Conservation (phyloP, 2,113 vertebrate species). For the Corythoichthys haematopterus region DNA sequence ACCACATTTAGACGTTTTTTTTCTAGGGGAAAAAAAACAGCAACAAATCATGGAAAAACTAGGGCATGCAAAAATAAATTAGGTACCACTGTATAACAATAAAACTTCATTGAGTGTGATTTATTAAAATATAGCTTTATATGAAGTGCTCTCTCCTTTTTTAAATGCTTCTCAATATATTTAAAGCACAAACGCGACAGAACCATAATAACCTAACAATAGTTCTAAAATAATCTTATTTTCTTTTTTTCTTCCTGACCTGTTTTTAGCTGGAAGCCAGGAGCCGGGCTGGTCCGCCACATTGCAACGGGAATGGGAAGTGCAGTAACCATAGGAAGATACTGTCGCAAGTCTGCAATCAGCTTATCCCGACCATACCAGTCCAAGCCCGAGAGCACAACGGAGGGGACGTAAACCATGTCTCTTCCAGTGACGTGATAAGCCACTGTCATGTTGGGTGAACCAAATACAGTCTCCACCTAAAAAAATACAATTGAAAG, state of each 20-base stretch:
- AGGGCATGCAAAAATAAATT: too few species aligned
- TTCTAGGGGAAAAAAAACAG: too few species aligned
- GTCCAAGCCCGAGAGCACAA: slow-evolving; percentile 76
- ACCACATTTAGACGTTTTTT: too few species aligned
- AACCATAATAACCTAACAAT: neutral
- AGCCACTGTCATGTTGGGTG: slow-evolving; percentile 84
- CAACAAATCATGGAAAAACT: too few species aligned
- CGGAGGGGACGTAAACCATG: slow-evolving; percentile 81
- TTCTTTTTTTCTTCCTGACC: slow-evolving; percentile 69
- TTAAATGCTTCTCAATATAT: too few species aligned
- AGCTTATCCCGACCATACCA: slow-evolving; percentile 82
- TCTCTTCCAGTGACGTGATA: slow-evolving; percentile 83
- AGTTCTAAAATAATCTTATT: slow-evolving; percentile 23
- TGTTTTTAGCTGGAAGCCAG: slow-evolving; percentile 87
- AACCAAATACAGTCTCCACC: slow-evolving; percentile 86
- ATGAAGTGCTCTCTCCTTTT: too few species aligned
- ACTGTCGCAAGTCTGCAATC: slow-evolving; percentile 84
- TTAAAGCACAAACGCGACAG: too few species aligned
- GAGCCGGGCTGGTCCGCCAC: slow-evolving; percentile 80
- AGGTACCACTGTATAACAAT: too few species aligned
- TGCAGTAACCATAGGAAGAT: slow-evolving; percentile 82
- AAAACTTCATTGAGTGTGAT: too few species aligned
- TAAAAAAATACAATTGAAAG: slow-evolving; percentile 41
- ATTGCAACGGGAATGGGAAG: slow-evolving; percentile 78
- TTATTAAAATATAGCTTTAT: too few species aligned